phyloP scores from a whole-genome alignment of 2,113 vertebrate species.

The Mustela nigripes region DNA sequence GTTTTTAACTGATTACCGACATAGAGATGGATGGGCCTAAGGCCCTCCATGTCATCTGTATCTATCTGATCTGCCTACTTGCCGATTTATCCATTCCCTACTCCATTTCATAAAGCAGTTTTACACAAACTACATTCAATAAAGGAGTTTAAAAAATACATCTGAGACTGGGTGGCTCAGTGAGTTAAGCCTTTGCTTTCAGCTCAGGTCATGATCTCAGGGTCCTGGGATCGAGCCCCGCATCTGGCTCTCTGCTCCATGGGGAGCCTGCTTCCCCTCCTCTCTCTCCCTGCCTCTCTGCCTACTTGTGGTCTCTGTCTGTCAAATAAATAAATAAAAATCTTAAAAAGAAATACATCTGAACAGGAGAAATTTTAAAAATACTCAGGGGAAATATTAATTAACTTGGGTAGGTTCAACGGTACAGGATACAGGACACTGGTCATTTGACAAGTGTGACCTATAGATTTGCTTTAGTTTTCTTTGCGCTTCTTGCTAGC shows the following conservation, averaged over 20 bases:
- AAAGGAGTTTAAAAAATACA: not conserved
- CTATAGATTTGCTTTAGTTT: not conserved
- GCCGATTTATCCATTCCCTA: not conserved
- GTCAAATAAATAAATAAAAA: no score
- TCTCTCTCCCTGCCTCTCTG: no score
- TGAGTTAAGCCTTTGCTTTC: no score
- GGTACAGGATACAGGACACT: not conserved
- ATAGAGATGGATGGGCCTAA: not conserved
- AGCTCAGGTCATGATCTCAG: no score
- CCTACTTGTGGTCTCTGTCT: no score
- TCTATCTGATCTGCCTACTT: not conserved
- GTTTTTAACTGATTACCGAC: not conserved
- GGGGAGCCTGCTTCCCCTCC: no score
- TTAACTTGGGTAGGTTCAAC: not conserved
- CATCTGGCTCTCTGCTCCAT: no score
- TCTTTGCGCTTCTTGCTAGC: not conserved
- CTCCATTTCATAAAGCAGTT: conserved; percentile 31
- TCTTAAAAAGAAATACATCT: not conserved
- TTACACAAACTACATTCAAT: not conserved
- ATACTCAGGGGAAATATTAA: not conserved
- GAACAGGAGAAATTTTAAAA: not conserved
- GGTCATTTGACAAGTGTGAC: not conserved
- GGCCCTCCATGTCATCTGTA: not conserved
- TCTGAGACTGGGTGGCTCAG: not conserved
- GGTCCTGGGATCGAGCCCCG: no score